Evolutionary conservation across 2,888 invertebrate genomes (phyloP).

Genomic region (Helicoverpa assulta): DNA sequence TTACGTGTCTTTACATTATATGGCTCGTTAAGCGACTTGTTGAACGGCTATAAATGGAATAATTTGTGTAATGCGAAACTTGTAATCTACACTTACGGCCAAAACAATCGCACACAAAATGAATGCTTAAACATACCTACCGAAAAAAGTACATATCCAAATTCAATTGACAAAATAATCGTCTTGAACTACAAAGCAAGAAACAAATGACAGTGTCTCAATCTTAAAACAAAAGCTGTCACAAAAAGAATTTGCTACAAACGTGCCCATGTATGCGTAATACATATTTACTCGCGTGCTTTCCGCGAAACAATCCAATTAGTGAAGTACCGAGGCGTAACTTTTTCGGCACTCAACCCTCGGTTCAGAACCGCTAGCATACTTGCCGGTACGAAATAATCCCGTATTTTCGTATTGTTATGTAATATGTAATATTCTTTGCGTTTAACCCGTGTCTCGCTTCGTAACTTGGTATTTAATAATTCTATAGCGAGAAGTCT

Average conservation of each 20-base stretch:
- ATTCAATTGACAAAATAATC: too few species aligned
- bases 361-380: conserved; percentile 33
- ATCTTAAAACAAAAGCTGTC: background rate
- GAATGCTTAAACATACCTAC: too few species aligned
- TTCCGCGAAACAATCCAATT: conserved; percentile 54
- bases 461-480: conserved; percentile 19
- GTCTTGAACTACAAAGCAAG: background rate
- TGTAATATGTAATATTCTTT: conserved; percentile 54
- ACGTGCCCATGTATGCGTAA: conserved; percentile 32
- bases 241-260: conserved; percentile 34
- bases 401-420: conserved; percentile 46
- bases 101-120: background rate
- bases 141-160: too few species aligned
- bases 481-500: conserved; percentile 5
- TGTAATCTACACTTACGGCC: background rate
- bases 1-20: conserved; percentile 18
- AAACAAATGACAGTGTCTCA: background rate
- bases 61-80: background rate
- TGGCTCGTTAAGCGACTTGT: conserved; percentile 21
- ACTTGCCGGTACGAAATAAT: conserved; percentile 44
- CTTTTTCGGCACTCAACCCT: conserved; percentile 55
- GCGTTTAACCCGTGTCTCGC: background rate
- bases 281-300: conserved; percentile 43
- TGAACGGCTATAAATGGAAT: conserved; percentile 16
- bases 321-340: conserved; percentile 43